Percentiles rank a stretch among this genome's conserved stretches.
Evolutionary conservation across 2,888 invertebrate species (phyloP).

Genomic region (Anorthoa munda): DNA sequence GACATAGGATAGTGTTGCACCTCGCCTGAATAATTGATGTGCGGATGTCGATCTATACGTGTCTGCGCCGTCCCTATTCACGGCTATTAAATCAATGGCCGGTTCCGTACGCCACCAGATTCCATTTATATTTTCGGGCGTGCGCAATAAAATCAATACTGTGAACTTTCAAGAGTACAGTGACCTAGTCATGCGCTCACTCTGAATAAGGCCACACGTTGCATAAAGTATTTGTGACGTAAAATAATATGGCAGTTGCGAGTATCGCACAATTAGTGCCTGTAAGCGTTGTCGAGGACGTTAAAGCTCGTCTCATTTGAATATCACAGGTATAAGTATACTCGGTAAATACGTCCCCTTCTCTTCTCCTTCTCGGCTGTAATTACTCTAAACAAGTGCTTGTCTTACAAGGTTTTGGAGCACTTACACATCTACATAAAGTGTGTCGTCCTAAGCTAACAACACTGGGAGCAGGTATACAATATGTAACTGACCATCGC

Average conservation of each 20-base stretch:
- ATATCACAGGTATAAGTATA: slow-evolving; percentile 51
- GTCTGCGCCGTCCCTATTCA: slow-evolving; percentile 60
- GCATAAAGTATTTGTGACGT: slow-evolving; percentile 80
- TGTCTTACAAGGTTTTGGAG: slow-evolving; percentile 64
- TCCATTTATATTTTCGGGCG: slow-evolving; percentile 90
- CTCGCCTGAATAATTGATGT: slow-evolving; percentile 54
- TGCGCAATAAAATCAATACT: slow-evolving; percentile 91
- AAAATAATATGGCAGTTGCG: slow-evolving; percentile 71
- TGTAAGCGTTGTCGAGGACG: slow-evolving; percentile 52
- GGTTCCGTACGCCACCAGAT: slow-evolving; percentile 75
- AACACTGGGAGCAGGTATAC: slow-evolving; percentile 50
- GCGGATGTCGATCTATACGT: slow-evolving; percentile 30
- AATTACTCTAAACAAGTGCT: slow-evolving; percentile 68
- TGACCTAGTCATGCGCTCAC: slow-evolving; percentile 86
- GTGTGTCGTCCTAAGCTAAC: slow-evolving; percentile 73
- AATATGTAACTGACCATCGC: slow-evolving; percentile 38
- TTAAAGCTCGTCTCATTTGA: slow-evolving; percentile 62
- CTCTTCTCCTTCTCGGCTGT: slow-evolving; percentile 54
- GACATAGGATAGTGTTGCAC: slow-evolving; percentile 59
- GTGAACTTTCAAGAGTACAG: slow-evolving; percentile 89
- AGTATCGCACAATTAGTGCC: slow-evolving; percentile 70
- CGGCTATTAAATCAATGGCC: slow-evolving; percentile 75
- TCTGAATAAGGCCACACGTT: slow-evolving; percentile 84
- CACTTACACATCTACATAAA: slow-evolving; percentile 59
- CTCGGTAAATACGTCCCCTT: slow-evolving; percentile 51